A percentile compares a stretch with the other conserved stretches of the same genome.
These are phyloP conservation scores for Megastigmus dorsalis DNA, from an alignment of 2,888 invertebrate genomes.

Conservation along the genomic window DNA sequence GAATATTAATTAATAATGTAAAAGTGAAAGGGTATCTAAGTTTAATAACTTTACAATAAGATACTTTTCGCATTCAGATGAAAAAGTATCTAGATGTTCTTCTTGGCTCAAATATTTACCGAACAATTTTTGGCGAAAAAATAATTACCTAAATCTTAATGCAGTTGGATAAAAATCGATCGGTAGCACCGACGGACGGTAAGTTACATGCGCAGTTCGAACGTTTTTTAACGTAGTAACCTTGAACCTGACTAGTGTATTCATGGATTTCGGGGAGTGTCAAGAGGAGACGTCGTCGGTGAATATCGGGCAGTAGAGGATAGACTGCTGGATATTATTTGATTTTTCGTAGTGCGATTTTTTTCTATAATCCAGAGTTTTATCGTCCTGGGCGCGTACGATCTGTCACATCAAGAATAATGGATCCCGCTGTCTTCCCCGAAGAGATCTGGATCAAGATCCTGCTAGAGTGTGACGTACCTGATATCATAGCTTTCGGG, in stretches of 20 bases:
- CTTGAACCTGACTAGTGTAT: slow-evolving; percentile 71
- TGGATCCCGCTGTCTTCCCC: slow-evolving; percentile 73
- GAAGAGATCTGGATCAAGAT: slow-evolving; percentile 74
- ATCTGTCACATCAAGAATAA: slow-evolving; percentile 55
- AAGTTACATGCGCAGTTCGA: slow-evolving; percentile 53
- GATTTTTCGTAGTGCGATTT: background rate
- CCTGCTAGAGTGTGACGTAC: slow-evolving; percentile 72
- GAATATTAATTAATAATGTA: no score
- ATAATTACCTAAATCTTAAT: background rate
- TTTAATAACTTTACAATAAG: no score
- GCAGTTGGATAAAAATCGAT: background rate
- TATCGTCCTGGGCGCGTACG: background rate
- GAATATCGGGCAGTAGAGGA: background rate
- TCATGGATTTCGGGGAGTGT: slow-evolving; percentile 69
- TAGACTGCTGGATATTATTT: slow-evolving; percentile 16
- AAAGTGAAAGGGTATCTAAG: no score
- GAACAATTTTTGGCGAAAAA: background rate
- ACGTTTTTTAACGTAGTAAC: slow-evolving; percentile 64
- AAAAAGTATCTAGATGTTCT: no score
- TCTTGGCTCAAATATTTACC: no score
- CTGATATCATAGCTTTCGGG: slow-evolving; percentile 73
- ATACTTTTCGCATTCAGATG: no score
- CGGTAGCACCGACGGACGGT: slow-evolving; percentile 41
- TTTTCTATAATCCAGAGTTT: slow-evolving; percentile 3
- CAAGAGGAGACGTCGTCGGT: slow-evolving; percentile 41